Evolutionary conservation across 2,888 invertebrate species (phyloP).

Genomic region (Andrena flavipes): DNA sequence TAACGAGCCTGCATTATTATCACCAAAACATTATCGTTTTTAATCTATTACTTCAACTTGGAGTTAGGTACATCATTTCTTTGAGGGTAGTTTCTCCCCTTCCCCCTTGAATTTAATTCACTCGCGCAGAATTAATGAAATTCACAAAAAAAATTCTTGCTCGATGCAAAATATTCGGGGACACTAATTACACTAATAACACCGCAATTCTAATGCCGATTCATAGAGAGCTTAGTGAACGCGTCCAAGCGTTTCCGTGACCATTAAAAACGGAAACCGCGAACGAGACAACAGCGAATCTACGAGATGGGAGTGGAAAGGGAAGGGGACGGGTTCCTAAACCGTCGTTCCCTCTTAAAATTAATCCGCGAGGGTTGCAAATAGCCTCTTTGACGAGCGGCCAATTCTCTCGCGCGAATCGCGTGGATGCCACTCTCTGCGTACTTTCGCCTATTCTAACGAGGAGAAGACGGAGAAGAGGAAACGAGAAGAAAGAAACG

Average conservation of each 20-base stretch:
- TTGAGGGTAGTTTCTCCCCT: too few species aligned
- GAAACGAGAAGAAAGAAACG: conserved; percentile 50
- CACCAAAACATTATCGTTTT: not conserved
- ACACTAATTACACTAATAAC: too few species aligned
- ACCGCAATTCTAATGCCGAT: not conserved
- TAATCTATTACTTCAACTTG: not conserved
- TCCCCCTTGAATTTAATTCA: too few species aligned
- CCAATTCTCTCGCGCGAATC: conserved; percentile 75
- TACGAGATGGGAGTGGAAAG: conserved; percentile 6
- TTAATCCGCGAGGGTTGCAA: conserved; percentile 78
- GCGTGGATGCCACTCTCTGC: conserved; percentile 68
- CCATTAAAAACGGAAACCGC: conserved; percentile 48
- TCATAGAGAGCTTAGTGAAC: conserved; percentile 2
- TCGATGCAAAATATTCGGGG: not conserved
- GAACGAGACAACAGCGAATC: conserved; percentile 18
- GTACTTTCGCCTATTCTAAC: conserved; percentile 70
- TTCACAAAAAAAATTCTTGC: not conserved
- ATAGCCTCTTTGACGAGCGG: conserved; percentile 78
- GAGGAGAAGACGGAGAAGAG: conserved; percentile 49
- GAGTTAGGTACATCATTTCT: too few species aligned
- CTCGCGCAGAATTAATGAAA: not conserved
- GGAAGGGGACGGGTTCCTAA: conserved; percentile 59
- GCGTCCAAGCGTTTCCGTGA: conserved; percentile 26
- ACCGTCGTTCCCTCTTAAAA: conserved; percentile 74
- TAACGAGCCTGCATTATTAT: not conserved